These are phyloP conservation scores for Aegithalos caudatus DNA, from an alignment of 2,113 vertebrate genomes.

Conservation along the genomic window DNA sequence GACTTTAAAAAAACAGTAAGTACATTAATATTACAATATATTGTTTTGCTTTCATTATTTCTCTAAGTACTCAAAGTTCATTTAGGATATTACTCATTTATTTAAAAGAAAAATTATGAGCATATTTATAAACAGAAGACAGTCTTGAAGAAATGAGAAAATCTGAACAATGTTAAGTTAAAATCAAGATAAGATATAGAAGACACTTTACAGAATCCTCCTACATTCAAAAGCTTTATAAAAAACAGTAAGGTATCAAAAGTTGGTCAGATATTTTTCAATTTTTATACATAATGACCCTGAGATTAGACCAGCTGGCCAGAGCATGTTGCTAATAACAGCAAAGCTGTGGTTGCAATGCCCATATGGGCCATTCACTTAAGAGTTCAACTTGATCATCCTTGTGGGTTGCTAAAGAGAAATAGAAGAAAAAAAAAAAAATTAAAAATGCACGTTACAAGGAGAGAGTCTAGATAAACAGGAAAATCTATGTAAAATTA, in stretches of 20 bases:
- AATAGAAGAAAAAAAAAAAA: not conserved
- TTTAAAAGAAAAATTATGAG: not conserved
- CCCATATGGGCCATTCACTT: not conserved
- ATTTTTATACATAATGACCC: not conserved
- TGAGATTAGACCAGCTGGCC: not conserved
- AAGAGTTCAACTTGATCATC: not conserved
- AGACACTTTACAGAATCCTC: rapidly evolving
- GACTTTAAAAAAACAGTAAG: not conserved
- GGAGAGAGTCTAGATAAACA: not conserved
- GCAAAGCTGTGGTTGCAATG: not conserved
- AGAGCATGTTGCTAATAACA: not conserved
- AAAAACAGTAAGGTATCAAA: not conserved
- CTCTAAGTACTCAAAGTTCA: not conserved
- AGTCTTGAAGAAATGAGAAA: not conserved
- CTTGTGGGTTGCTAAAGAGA: not conserved
- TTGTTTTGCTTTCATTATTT: not conserved
- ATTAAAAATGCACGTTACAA: not conserved
- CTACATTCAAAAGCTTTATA: not conserved
- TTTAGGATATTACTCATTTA: not conserved
- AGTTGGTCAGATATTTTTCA: not conserved
- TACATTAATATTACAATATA: not conserved
- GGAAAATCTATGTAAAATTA: not conserved
- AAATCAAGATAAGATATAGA: not conserved
- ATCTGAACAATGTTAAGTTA: not conserved
- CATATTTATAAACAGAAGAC: not conserved